These are phyloP conservation scores for Cygnus olor DNA, from an alignment of 2,797 vertebrate species.

Conservation along the genomic window DNA sequence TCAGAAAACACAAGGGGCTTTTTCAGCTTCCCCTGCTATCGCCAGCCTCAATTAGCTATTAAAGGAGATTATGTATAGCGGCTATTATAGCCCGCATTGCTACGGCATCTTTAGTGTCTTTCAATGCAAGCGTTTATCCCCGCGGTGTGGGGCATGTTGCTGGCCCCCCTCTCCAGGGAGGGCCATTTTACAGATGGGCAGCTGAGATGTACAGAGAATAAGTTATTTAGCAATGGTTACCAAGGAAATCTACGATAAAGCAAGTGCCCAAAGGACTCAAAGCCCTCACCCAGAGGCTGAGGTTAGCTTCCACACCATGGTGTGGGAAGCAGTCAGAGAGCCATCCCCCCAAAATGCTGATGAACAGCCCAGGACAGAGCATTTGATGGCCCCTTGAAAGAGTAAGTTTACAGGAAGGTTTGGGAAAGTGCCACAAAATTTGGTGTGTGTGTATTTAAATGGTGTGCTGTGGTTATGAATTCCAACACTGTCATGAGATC, in stretches of 20 bases:
- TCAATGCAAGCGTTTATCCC: neutral
- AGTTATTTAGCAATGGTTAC: neutral
- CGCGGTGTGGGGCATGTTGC: fast-evolving
- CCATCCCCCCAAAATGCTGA: fast-evolving
- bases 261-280: neutral
- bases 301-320: fast-evolving
- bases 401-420: fast-evolving
- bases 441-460: fast-evolving
- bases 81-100: neutral
- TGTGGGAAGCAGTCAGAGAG: neutral
- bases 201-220: neutral
- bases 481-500: neutral
- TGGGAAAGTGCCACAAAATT: neutral
- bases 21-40: neutral
- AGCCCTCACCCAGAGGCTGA: fast-evolving
- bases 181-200: neutral
- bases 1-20: neutral
- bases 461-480: neutral
- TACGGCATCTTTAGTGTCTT: neutral
- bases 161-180: neutral
- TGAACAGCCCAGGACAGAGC: neutral
- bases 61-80: neutral
- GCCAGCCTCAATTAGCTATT: neutral
- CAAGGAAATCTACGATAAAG: neutral
- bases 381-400: neutral